Percentiles rank a stretch among this genome's conserved stretches.
Evolutionary conservation across 1,140 invertebrate species (phyloP).

Genomic region (Copidosoma floridanum): DNA sequence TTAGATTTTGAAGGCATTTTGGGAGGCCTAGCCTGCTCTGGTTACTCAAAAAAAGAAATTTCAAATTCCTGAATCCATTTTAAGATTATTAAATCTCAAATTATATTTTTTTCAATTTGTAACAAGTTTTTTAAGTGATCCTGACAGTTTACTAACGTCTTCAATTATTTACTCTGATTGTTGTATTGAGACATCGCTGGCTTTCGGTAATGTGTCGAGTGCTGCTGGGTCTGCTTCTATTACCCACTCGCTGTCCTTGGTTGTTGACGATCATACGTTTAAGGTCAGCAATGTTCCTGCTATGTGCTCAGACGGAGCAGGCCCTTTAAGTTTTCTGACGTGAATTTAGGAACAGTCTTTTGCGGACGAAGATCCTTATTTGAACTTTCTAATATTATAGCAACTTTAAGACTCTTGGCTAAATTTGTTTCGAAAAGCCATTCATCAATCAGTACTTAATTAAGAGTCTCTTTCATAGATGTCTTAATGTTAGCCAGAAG

Average conservation of each 20-base stretch:
- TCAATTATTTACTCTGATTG: not conserved
- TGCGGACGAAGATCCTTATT: constrained; percentile 9
- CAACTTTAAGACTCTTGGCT: not conserved
- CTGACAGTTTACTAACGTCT: constrained; percentile 16
- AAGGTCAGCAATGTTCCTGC: not conserved
- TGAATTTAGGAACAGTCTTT: not conserved
- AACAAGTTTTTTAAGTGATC: constrained; percentile 13
- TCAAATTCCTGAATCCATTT: constrained; percentile 12
- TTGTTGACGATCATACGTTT: too few relatives aligned
- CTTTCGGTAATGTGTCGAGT: not conserved
- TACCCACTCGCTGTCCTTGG: not conserved
- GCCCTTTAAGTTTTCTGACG: constrained; percentile 8
- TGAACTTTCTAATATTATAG: constrained; percentile 3
- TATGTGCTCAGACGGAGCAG: not conserved
- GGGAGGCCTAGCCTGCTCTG: not conserved
- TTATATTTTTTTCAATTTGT: constrained; percentile 21
- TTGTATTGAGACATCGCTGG: not conserved
- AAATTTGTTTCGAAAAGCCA: constrained; percentile 4
- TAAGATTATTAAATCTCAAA: too few relatives aligned
- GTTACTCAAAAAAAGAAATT: constrained; percentile 15
- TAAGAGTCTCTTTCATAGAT: constrained; percentile 1
- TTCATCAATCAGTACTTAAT: not conserved
- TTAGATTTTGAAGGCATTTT: not conserved
- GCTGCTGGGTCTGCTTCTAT: not conserved
- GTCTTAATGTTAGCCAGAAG: constrained; percentile 9